Conservation (phyloP, 2,888 invertebrate species). For the Trachelus tabidus region DNA sequence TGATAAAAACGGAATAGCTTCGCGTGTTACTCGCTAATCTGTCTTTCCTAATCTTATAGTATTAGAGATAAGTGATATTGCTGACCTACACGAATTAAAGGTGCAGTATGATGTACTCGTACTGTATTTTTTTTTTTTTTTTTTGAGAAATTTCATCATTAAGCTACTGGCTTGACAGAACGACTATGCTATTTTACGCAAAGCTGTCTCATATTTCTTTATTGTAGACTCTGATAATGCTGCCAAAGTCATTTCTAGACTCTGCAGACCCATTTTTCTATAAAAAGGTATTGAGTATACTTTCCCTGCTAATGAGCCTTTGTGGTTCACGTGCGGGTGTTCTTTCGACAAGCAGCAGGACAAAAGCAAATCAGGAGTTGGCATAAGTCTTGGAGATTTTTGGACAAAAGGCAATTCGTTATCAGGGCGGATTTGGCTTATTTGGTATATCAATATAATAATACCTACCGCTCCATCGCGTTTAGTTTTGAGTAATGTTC, state of each 20-base stretch:
- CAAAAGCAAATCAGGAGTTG: conserved; percentile 9
- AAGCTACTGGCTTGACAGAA: not conserved
- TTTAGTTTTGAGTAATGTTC: conserved; percentile 20
- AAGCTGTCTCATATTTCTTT: not conserved
- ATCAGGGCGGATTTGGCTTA: conserved; percentile 16
- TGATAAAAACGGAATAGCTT: conserved; percentile 26
- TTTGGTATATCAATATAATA: conserved; percentile 20
- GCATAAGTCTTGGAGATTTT: conserved; percentile 29
- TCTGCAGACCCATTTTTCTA: not conserved
- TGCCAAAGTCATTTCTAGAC: not conserved
- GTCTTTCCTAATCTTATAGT: conserved; percentile 20
- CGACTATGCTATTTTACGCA: not conserved
- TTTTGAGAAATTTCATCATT: not conserved
- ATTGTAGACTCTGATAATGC: not conserved
- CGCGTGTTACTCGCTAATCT: conserved; percentile 10
- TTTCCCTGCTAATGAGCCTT: not conserved
- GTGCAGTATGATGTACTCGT: not conserved
- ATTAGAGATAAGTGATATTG: conserved; percentile 15
- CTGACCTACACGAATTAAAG: conserved; percentile 13
- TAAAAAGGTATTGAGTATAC: not conserved
- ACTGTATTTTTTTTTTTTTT: not conserved
- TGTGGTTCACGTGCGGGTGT: not conserved
- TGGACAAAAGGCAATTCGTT: conserved; percentile 11
- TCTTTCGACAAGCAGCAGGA: not conserved
- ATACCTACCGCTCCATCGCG: conserved; percentile 15